phyloP scores from a whole-genome alignment of 2,888 invertebrate genomes.

The Erebia aethiops region DNA sequence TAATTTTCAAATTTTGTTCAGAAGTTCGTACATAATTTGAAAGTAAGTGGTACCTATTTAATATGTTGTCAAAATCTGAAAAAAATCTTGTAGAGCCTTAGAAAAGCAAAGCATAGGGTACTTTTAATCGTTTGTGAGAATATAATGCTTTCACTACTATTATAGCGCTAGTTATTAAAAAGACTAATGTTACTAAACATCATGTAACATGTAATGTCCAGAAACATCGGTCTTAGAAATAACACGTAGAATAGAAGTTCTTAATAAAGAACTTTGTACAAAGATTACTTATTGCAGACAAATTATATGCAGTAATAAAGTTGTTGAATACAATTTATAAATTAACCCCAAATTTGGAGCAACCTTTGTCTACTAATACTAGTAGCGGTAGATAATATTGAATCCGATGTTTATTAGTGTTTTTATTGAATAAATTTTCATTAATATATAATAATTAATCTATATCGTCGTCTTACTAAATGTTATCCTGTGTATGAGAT shows the following conservation, averaged over 20 bases:
- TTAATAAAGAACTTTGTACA: too few species aligned
- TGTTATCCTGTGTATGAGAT: slow-evolving; percentile 31
- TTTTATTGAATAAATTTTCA: slow-evolving; percentile 46
- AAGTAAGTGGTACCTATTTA: not conserved
- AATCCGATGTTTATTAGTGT: slow-evolving; percentile 40
- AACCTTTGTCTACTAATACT: slow-evolving; percentile 42
- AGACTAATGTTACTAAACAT: too few species aligned
- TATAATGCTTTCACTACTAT: too few species aligned
- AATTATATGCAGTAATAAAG: too few species aligned
- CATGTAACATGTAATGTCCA: too few species aligned
- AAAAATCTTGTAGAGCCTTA: not conserved
- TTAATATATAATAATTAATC: slow-evolving; percentile 40
- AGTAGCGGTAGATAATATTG: slow-evolving; percentile 44
- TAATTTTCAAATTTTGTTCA: not conserved
- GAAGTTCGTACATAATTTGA: not conserved
- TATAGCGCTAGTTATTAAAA: too few species aligned
- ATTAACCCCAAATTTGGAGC: not conserved
- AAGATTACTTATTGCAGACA: too few species aligned
- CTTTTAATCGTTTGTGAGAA: too few species aligned
- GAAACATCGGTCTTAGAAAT: too few species aligned
- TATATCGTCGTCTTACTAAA: slow-evolving; percentile 41
- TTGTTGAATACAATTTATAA: not conserved
- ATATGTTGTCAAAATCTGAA: not conserved
- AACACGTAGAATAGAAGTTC: too few species aligned
- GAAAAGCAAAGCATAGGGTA: not conserved